Evolutionary conservation across 2,888 invertebrate species (phyloP).

Genomic region (Rambutsinella grinnellia): DNA sequence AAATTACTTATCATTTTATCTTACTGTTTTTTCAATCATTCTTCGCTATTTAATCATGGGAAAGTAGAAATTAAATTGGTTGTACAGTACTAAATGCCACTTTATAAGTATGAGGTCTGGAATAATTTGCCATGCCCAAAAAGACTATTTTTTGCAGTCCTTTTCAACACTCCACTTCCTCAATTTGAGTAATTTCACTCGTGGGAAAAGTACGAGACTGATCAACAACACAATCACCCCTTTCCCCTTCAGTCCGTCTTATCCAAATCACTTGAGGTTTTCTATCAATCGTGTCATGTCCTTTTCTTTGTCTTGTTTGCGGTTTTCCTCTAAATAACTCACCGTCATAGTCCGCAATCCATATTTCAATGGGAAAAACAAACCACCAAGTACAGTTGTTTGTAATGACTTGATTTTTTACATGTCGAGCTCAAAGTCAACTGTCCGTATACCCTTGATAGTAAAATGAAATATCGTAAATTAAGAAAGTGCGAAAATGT

Average conservation of each 20-base stretch:
- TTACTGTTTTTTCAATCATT: constrained; percentile 1
- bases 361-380: not conserved
- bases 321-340: constrained; percentile 39
- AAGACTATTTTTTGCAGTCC: not conserved
- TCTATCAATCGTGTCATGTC: constrained; percentile 9
- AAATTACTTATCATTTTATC: constrained; percentile 46
- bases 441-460: not conserved
- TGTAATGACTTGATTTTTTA: not conserved
- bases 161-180: constrained; percentile 44
- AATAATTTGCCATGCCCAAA: not conserved
- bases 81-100: constrained; percentile 3
- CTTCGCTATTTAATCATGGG: constrained; percentile 36
- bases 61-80: constrained; percentile 10
- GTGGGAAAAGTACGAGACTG: constrained; percentile 26
- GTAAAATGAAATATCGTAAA: constrained; percentile 8
- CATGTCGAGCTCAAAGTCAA: too few relatives aligned
- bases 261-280: too few relatives aligned
- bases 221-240: not conserved
- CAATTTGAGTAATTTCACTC: constrained; percentile 29
- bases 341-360: too few relatives aligned
- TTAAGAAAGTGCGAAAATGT: constrained; percentile 52
- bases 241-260: not conserved
- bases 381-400: constrained; percentile 45
- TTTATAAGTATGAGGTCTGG: constrained; percentile 27
- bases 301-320: constrained; percentile 31